Percentiles rank a stretch among this genome's conserved stretches.
Evolutionary conservation across 2,797 vertebrate genomes (phyloP).

Genomic region (Ptychobarbus kaznakovi): DNA sequence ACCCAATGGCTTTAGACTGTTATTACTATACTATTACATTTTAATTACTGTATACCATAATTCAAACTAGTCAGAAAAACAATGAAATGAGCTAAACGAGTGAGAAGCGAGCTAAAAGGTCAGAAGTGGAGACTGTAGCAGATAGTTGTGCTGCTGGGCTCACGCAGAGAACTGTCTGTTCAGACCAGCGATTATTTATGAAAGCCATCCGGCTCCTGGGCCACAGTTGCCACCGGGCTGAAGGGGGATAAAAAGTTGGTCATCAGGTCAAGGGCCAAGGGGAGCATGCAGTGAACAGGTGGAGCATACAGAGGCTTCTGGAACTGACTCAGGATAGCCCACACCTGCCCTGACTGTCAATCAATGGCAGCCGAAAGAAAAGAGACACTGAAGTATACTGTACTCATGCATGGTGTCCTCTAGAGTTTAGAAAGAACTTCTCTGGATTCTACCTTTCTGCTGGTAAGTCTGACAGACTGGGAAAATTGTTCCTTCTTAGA

Average conservation of each 20-base stretch:
- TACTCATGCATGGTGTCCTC: neutral
- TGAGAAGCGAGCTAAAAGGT: slow-evolving; percentile 63
- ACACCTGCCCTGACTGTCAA: slow-evolving; percentile 83
- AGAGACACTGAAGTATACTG: slow-evolving; percentile 27
- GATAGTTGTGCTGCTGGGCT: slow-evolving; percentile 71
- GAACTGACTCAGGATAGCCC: slow-evolving; percentile 67
- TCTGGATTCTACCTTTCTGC: slow-evolving; percentile 16
- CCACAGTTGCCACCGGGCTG: slow-evolving; percentile 67
- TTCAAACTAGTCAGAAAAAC: slow-evolving; percentile 30
- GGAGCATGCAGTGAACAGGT: slow-evolving; percentile 78
- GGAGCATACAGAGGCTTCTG: slow-evolving; percentile 65
- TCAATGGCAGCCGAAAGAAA: slow-evolving; percentile 66
- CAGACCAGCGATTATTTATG: slow-evolving; percentile 76
- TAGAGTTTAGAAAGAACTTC: neutral
- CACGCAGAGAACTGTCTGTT: slow-evolving; percentile 59
- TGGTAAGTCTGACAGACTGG: slow-evolving; percentile 13
- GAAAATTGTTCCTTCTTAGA: neutral
- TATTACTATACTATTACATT: slow-evolving; percentile 34
- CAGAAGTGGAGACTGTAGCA: slow-evolving; percentile 55
- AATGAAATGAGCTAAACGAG: slow-evolving; percentile 40
- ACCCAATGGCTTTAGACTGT: slow-evolving; percentile 16
- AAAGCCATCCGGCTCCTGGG: slow-evolving; percentile 65
- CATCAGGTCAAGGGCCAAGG: slow-evolving; percentile 79
- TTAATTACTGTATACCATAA: slow-evolving; percentile 47
- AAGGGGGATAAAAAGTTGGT: slow-evolving; percentile 80